Percentiles rank a stretch among this genome's conserved stretches.
Evolutionary conservation across 1,140 invertebrate genomes (phyloP).

Genomic region (Diachasma alloeum): DNA sequence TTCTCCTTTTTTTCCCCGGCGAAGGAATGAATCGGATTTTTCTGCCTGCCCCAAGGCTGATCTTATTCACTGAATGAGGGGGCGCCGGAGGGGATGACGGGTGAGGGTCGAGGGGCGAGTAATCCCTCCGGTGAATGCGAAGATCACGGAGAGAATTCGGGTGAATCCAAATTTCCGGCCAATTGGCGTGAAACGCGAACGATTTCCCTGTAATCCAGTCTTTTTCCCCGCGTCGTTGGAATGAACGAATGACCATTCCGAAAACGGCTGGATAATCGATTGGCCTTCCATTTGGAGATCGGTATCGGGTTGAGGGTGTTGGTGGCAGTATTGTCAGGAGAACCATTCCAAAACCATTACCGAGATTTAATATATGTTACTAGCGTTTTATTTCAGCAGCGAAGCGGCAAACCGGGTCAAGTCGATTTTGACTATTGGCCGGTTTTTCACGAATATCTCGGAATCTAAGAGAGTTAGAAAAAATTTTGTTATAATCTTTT

Average conservation of each 20-base stretch:
- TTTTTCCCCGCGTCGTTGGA: neutral
- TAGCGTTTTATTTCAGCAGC: neutral
- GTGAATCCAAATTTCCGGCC: neutral
- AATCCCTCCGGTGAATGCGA: no score
- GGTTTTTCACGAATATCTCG: no score
- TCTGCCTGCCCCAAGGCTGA: neutral
- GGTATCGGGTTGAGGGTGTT: neutral
- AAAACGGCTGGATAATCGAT: neutral
- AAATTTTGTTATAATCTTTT: no score
- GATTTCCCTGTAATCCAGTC: neutral
- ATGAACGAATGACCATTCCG: neutral
- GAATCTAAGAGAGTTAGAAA: no score
- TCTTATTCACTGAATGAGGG: no score
- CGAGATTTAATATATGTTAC: neutral
- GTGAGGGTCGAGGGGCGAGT: no score
- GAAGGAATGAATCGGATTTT: neutral
- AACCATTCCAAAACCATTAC: neutral
- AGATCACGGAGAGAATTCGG: no score
- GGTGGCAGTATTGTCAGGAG: neutral
- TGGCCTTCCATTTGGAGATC: slow-evolving; percentile 1
- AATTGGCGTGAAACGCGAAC: neutral
- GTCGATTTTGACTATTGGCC: no score
- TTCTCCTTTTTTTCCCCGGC: neutral
- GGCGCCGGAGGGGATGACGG: no score
- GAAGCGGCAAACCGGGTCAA: no score